phyloP scores from a whole-genome alignment of 2,888 invertebrate species.

The Therioaphis trifolii region DNA sequence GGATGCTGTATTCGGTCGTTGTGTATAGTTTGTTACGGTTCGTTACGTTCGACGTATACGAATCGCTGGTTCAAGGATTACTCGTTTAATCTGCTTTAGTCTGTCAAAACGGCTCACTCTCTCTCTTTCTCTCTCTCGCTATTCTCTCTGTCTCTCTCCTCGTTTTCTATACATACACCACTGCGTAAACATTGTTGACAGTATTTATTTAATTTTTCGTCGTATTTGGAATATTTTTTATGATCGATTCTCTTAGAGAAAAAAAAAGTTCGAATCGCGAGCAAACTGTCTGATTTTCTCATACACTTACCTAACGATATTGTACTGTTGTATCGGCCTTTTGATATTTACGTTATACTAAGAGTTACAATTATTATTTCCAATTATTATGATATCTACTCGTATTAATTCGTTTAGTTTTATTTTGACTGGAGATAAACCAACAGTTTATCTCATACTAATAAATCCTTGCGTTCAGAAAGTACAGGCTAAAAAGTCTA shows the following conservation, averaged over 20 bases:
- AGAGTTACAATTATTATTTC: too few species aligned
- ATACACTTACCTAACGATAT: too few species aligned
- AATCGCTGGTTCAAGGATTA: conserved; percentile 50
- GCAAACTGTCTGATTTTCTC: too few species aligned
- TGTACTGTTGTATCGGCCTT: too few species aligned
- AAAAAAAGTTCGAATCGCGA: too few species aligned
- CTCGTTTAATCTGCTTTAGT: conserved; percentile 37
- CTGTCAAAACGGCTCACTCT: conserved; percentile 12
- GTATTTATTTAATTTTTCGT: not conserved
- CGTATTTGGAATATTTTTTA: not conserved
- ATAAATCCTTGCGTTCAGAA: too few species aligned
- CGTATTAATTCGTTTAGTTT: too few species aligned
- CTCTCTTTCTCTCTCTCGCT: not conserved
- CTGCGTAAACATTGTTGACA: not conserved
- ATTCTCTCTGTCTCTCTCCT: not conserved
- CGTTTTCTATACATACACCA: not conserved
- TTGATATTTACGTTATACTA: too few species aligned
- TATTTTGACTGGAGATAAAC: too few species aligned
- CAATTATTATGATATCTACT: too few species aligned
- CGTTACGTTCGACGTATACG: conserved; percentile 25
- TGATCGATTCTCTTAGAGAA: not conserved
- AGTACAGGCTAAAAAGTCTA: too few species aligned
- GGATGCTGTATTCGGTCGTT: not conserved
- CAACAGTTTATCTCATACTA: too few species aligned
- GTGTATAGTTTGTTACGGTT: conserved; percentile 20